phyloP scores from a whole-genome alignment of 2,797 vertebrate genomes.

The Melanotaenia maccullochi region DNA sequence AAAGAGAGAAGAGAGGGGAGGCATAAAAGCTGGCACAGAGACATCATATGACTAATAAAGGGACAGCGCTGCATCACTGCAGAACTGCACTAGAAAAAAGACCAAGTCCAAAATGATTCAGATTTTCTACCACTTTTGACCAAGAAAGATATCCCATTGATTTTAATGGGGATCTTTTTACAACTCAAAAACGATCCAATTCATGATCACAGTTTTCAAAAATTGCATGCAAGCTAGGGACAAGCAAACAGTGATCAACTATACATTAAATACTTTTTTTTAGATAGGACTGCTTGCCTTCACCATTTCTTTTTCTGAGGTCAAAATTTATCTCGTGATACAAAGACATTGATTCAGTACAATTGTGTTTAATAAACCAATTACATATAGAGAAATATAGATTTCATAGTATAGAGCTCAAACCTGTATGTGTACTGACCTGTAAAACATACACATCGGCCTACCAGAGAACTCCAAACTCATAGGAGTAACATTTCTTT shows the following conservation, averaged over 20 bases:
- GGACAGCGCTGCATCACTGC: slow-evolving; percentile 62
- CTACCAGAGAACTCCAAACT: too few species aligned
- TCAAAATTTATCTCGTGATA: background rate
- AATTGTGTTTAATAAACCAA: background rate
- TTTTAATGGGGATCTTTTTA: slow-evolving; percentile 3
- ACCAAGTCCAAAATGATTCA: slow-evolving; percentile 27
- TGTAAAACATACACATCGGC: too few species aligned
- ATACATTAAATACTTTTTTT: background rate
- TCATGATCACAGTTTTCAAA: background rate
- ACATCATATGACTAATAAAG: slow-evolving; percentile 71
- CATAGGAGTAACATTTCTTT: too few species aligned
- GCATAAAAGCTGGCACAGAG: slow-evolving; percentile 54
- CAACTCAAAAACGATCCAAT: slow-evolving; percentile 17
- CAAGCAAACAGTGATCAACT: slow-evolving; percentile 4
- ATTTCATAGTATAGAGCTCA: background rate
- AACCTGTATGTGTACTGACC: too few species aligned
- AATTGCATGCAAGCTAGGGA: too few species aligned
- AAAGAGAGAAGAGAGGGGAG: slow-evolving; percentile 40
- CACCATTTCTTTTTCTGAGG: background rate
- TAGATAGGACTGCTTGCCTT: background rate
- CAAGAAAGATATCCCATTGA: slow-evolving; percentile 3
- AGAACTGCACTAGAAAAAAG: slow-evolving; percentile 30
- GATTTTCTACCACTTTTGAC: slow-evolving; percentile 5
- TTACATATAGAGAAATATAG: too few species aligned
- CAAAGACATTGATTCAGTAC: background rate